Evolutionary conservation across 2,113 vertebrate species (phyloP).

Genomic region (Aix galericulata): DNA sequence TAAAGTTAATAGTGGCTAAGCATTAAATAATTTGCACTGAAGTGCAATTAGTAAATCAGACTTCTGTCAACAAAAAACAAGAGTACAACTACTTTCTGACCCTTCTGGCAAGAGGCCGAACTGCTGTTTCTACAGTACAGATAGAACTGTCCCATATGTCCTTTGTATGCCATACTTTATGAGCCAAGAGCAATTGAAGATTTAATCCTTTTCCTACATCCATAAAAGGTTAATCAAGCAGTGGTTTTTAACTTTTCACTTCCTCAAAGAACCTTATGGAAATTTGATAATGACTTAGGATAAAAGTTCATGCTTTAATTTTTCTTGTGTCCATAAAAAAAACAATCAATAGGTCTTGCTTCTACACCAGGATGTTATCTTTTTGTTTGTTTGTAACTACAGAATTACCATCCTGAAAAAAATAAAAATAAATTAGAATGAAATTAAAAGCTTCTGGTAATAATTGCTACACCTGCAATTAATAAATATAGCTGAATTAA

Average conservation of each 20-base stretch:
- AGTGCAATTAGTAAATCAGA: background rate
- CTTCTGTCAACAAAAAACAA: background rate
- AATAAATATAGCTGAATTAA: background rate
- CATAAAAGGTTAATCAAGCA: background rate
- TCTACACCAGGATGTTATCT: background rate
- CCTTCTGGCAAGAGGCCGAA: background rate
- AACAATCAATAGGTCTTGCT: background rate
- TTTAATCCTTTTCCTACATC: background rate
- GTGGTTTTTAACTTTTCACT: background rate
- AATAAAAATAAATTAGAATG: background rate
- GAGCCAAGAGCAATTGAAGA: background rate
- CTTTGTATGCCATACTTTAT: background rate
- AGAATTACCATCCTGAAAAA: background rate
- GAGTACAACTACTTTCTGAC: background rate
- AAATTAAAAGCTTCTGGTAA: background rate
- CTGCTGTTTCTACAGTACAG: background rate
- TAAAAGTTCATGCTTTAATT: background rate
- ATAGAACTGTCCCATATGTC: background rate
- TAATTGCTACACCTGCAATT: background rate
- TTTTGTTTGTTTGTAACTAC: background rate
- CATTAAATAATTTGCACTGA: background rate
- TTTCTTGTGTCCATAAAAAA: background rate
- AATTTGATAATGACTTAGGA: background rate
- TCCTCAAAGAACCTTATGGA: background rate
- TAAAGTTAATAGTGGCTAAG: background rate